phyloP scores from a whole-genome alignment of 2,888 invertebrate species.

The Antheraea yamamai region DNA sequence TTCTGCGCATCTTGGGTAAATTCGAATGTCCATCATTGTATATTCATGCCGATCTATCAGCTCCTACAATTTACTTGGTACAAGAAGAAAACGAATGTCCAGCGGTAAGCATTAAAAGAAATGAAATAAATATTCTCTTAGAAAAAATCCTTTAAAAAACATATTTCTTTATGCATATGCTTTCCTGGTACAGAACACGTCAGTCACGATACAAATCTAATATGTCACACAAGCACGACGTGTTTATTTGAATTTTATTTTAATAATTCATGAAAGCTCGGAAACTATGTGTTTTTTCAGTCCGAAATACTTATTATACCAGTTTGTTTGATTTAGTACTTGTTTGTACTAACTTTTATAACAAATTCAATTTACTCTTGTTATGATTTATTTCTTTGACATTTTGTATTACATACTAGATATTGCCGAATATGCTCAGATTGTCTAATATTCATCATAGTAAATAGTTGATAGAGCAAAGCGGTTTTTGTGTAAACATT shows the following conservation, averaged over 20 bases:
- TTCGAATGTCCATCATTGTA: not conserved
- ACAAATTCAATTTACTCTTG: not conserved
- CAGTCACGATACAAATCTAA: not conserved
- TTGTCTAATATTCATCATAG: no score
- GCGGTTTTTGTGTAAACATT: no score
- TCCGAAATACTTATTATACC: not conserved
- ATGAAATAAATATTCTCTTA: not conserved
- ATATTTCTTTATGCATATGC: not conserved
- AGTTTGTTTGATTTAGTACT: slow-evolving; percentile 3
- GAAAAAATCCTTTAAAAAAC: not conserved
- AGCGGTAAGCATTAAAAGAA: not conserved
- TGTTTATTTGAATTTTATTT: not conserved
- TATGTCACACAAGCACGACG: not conserved
- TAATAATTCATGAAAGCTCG: slow-evolving; percentile 1
- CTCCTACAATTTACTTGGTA: not conserved
- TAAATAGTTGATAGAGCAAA: no score
- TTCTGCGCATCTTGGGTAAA: not conserved
- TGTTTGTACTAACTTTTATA: not conserved
- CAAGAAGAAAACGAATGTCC: not conserved
- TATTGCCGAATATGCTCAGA: no score
- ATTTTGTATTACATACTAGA: not conserved
- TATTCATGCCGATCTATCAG: not conserved
- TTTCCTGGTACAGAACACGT: not conserved
- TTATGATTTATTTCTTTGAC: not conserved
- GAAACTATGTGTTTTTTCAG: not conserved